A percentile compares a stretch with the other conserved stretches of the same genome.
These are phyloP conservation scores for Tichodroma muraria DNA, from an alignment of 2,113 vertebrate species.

Conservation along the genomic window DNA sequence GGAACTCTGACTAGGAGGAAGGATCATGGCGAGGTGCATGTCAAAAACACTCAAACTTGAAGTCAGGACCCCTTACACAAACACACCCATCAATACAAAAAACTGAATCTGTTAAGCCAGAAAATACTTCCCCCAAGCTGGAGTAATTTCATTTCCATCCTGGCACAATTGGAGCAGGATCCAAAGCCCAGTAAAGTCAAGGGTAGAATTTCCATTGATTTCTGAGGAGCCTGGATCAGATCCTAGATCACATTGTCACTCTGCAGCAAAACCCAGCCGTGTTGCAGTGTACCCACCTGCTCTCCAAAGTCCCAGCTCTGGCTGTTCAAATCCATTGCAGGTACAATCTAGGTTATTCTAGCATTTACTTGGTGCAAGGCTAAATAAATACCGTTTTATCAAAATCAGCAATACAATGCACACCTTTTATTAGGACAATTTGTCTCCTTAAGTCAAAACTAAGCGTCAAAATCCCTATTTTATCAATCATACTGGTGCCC, in stretches of 20 bases:
- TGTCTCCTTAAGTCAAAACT: conserved; percentile 26
- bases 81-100: background rate
- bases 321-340: background rate
- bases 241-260: conserved; percentile 33
- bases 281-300: conserved; percentile 17
- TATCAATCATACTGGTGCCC: background rate
- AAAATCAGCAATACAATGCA: conserved; percentile 23
- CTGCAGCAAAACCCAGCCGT: background rate
- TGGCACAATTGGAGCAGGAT: background rate
- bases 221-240: background rate
- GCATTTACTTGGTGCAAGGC: background rate
- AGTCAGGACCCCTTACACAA: background rate
- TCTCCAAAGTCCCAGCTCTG: background rate
- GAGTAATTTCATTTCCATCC: conserved; percentile 8
- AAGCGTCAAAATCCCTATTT: background rate
- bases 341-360: background rate
- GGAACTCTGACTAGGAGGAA: background rate
- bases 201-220: conserved; percentile 57
- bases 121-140: background rate
- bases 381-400: background rate
- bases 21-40: background rate
- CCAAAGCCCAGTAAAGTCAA: conserved; percentile 37
- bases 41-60: background rate
- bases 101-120: background rate
- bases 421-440: conserved; percentile 29